Percentiles rank a stretch among this genome's conserved stretches.
phyloP scores from a whole-genome alignment of 2,888 invertebrate genomes.

The Psylliodes chrysocephalus region DNA sequence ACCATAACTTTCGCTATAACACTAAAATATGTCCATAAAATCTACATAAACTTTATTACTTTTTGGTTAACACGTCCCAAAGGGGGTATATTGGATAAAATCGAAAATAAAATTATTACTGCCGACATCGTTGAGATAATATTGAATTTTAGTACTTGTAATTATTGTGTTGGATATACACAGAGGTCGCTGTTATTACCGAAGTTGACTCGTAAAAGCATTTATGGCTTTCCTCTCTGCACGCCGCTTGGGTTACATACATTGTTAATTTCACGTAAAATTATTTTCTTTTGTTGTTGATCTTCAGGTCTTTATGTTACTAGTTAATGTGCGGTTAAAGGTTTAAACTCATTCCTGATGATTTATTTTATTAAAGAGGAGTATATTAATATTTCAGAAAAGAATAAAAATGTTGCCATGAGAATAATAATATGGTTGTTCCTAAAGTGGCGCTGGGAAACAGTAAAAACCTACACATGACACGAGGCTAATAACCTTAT shows the following conservation, averaged over 20 bases:
- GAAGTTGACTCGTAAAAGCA: slow-evolving; percentile 14
- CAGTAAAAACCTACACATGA: too few species aligned
- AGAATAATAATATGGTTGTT: too few species aligned
- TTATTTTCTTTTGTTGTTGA: slow-evolving; percentile 21
- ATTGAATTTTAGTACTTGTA: slow-evolving; percentile 28
- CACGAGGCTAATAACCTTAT: too few species aligned
- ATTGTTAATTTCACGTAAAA: slow-evolving; percentile 25
- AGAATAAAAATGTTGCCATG: too few species aligned
- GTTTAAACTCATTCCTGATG: slow-evolving; percentile 22
- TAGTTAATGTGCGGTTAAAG: too few species aligned
- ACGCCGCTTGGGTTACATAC: slow-evolving; percentile 19
- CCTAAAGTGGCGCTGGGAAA: too few species aligned
- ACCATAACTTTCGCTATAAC: slow-evolving; percentile 21
- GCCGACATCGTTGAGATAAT: slow-evolving; percentile 19
- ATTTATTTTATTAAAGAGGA: too few species aligned
- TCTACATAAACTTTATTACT: slow-evolving; percentile 31
- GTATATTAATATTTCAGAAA: too few species aligned
- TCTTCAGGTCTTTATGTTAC: slow-evolving; percentile 2
- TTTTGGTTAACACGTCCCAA: slow-evolving; percentile 31
- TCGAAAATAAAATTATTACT: slow-evolving; percentile 28
- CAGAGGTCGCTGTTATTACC: slow-evolving; percentile 8
- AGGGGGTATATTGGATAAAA: slow-evolving; percentile 22
- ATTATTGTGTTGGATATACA: slow-evolving; percentile 19
- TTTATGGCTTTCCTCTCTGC: slow-evolving; percentile 13
- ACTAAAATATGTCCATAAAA: slow-evolving; percentile 27